Base-by-base conservation (phyloP, 2,888 invertebrate genomes). In the Drosophila dives region DNA sequence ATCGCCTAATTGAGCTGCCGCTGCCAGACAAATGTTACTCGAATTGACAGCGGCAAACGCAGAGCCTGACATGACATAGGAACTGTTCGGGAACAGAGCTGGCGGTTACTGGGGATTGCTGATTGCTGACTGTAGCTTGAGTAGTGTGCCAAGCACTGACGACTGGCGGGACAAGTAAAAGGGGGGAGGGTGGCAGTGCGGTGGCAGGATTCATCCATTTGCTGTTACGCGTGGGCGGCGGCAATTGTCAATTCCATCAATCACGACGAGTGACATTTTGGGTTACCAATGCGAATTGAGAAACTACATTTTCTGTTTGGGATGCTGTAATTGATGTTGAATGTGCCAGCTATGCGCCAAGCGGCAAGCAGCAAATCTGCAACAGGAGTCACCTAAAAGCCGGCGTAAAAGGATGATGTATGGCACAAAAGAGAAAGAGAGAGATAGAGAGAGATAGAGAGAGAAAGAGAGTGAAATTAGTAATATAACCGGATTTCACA, bases 201-300 rank as follows among this genome's bases (percentile, higher is more conserved):
- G 1, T 20, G n/a, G 23, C 15, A 38, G 15, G 32, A 51, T 32
- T 58, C 53, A 51, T 55, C 56, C 56, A 49, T 68, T 55, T 67
- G 69, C 56, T 34, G 70, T 79, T 66, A 60, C 58, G 62, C 54
- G 66, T 60, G 70, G 74, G 69, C 72, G 72, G 70, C 70, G 64
- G 75, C 90, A 82, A 75, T 90, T 88, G 86, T 90, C 89, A 80
- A 86, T 74, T 71, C 78, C 80, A 86, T 86, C 86, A 86, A 90
- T 86, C 90, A 90, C 26, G 42, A 53, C 23, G 79, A 86, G 54
- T 86, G 86, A 89, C 86, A 88, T 83, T 80, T 77, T 66, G 73
- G 80, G 83, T 73, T 74, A 64, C 72, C 86, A 65, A 55, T 72
- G 69, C 65, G 62, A 71, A 70, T 62, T 64, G 70, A 74, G 79